A percentile compares a stretch with the other conserved stretches of the same genome.
Evolutionary conservation across 2,113 vertebrate genomes (phyloP).

Genomic region (Suncus etruscus): DNA sequence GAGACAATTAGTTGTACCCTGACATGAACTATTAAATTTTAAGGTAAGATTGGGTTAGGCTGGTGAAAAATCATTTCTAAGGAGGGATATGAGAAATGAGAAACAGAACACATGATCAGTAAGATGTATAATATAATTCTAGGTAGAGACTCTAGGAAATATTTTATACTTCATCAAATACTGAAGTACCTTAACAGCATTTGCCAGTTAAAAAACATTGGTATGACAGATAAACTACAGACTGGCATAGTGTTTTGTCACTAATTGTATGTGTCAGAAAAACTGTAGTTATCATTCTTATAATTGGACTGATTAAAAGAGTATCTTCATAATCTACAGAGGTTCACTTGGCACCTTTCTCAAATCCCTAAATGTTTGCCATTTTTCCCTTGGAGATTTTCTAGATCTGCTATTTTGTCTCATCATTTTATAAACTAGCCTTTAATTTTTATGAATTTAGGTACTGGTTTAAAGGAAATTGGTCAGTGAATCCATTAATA

Average conservation of each 20-base stretch:
- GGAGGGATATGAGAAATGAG: constrained; percentile 61
- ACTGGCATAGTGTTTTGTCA: constrained; percentile 44
- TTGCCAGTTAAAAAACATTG: constrained; percentile 64
- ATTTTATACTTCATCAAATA: constrained; percentile 49
- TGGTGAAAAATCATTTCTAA: constrained; percentile 69
- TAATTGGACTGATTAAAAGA: constrained; percentile 64
- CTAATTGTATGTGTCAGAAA: constrained; percentile 66
- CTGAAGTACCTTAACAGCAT: constrained; percentile 56
- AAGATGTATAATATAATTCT: constrained; percentile 66
- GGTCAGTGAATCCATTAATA: not conserved
- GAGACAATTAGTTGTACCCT: constrained; percentile 56
- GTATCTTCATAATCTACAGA: constrained; percentile 71
- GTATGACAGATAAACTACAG: constrained; percentile 63
- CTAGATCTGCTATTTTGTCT: constrained; percentile 31
- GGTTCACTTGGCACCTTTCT: constrained; percentile 39
- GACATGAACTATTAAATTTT: constrained; percentile 58
- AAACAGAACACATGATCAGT: constrained; percentile 31
- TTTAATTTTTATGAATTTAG: not conserved
- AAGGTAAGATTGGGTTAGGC: constrained; percentile 48
- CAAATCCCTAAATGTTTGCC: constrained; percentile 49
- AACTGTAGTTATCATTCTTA: constrained; percentile 70
- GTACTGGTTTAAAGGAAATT: constrained; percentile 63
- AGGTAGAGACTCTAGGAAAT: not conserved
- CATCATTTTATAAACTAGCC: constrained; percentile 40
- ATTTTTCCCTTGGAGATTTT: constrained; percentile 49